Percentiles rank a stretch among this genome's conserved stretches.
Conservation (phyloP, 2,797 vertebrate genomes). For the Anguilla pacifica region DNA sequence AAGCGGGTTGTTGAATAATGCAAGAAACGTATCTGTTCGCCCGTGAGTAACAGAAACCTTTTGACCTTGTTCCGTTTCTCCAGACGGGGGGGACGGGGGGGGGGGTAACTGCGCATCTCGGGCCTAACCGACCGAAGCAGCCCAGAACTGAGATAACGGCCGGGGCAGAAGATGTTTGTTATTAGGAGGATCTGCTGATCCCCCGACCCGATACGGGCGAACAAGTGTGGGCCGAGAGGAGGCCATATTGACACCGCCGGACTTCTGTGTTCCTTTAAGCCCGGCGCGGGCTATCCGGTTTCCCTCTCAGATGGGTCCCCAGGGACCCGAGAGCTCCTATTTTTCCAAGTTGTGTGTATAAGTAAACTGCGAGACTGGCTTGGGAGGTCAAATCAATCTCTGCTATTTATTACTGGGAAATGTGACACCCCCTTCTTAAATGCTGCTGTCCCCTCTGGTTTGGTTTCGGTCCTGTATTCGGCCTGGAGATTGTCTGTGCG, state of each 20-base stretch:
- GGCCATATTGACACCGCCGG: conserved; percentile 81
- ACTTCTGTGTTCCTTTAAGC: conserved; percentile 79
- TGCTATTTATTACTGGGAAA: conserved; percentile 99
- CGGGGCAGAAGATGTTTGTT: conserved; percentile 58
- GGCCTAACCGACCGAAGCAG: conserved; percentile 24
- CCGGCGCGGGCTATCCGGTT: conserved; percentile 84
- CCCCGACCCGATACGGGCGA: conserved; percentile 65
- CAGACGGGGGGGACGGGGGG: not conserved
- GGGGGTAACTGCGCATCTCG: conserved; percentile 25
- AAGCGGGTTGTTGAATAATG: conserved; percentile 60
- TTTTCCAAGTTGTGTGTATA: conserved; percentile 87
- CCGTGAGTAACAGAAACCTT: conserved; percentile 67
- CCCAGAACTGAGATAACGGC: conserved; percentile 59
- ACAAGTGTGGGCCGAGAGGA: conserved; percentile 56
- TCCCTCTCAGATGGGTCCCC: conserved; percentile 84
- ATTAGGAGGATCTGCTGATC: conserved; percentile 48
- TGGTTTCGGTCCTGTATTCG: conserved; percentile 77
- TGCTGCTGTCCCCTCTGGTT: conserved; percentile 87
- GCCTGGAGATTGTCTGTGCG: conserved; percentile 58
- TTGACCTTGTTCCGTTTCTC: conserved; percentile 64
- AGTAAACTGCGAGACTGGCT: conserved; percentile 86
- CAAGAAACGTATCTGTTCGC: conserved; percentile 57
- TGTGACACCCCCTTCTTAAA: conserved; percentile 93
- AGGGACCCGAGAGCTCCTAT: conserved; percentile 80
- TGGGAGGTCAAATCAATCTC: conserved; percentile 95